Evolutionary conservation across 1,140 invertebrate species (phyloP).

Genomic region (Achroia grisella): DNA sequence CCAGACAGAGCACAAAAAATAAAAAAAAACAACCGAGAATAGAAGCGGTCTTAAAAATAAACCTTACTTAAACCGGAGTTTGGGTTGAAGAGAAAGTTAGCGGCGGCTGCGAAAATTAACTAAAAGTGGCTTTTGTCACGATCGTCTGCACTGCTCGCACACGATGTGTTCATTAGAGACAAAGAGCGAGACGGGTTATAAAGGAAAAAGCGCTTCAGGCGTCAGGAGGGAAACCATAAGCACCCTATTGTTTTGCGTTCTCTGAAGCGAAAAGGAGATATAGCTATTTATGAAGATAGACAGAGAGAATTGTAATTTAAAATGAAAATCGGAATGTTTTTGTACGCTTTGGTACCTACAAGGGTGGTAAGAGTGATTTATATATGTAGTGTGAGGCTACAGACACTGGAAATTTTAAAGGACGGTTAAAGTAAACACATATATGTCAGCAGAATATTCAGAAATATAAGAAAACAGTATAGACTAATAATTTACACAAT

Average conservation of each 20-base stretch:
- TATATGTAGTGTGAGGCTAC: no score
- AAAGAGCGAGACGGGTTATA: slow-evolving; percentile 25
- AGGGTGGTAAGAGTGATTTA: no score
- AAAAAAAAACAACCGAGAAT: slow-evolving; percentile 8
- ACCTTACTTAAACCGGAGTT: slow-evolving; percentile 25
- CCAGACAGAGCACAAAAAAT: no score
- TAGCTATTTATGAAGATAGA: slow-evolving; percentile 19
- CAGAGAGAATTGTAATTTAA: slow-evolving; percentile 45
- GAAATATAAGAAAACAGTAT: no score
- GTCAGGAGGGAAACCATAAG: slow-evolving; percentile 51
- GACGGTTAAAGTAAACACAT: no score
- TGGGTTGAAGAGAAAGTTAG: slow-evolving; percentile 35
- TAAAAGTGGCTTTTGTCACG: slow-evolving; percentile 53
- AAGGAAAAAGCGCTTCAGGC: slow-evolving; percentile 55
- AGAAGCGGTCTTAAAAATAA: slow-evolving; percentile 25
- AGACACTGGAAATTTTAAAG: no score
- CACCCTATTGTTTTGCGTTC: slow-evolving; percentile 65
- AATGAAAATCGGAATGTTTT: slow-evolving; percentile 44
- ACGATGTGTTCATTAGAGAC: slow-evolving; percentile 13
- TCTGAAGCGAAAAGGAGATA: slow-evolving; percentile 42
- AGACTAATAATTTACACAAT: no score
- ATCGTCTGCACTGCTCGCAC: slow-evolving; percentile 29
- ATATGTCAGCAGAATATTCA: no score
- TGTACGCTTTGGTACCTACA: not conserved
- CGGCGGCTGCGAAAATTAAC: slow-evolving; percentile 60